A percentile compares a stretch with the other conserved stretches of the same genome.
Conservation (phyloP, 2,797 vertebrate species). For the Sparidentex hasta region DNA sequence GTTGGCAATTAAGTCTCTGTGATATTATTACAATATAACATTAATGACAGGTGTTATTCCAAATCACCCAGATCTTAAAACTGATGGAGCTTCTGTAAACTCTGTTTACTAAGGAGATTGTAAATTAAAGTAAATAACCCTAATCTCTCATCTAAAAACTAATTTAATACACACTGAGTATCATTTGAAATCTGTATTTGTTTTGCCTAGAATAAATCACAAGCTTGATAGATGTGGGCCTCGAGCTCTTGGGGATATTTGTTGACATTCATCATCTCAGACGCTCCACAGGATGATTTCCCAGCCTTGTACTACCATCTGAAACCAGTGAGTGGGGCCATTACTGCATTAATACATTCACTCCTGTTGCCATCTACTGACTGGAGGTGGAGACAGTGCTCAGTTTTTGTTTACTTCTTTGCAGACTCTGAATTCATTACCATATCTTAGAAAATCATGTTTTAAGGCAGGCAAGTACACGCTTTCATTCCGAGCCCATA, state of each 20-base stretch:
- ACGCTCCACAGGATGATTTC: neutral
- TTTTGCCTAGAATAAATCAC: neutral
- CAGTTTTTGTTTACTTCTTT: constrained; percentile 15
- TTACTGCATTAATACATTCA: constrained; percentile 46
- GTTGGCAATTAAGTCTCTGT: neutral
- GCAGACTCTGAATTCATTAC: constrained; percentile 11
- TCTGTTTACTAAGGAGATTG: neutral
- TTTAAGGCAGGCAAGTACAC: neutral
- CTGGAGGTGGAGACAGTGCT: constrained; percentile 71
- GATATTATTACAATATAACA: no score
- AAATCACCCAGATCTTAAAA: neutral
- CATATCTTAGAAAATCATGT: constrained; percentile 30
- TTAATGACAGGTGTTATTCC: neutral
- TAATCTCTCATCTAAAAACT: neutral
- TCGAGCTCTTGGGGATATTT: neutral
- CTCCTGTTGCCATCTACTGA: neutral
- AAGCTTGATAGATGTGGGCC: neutral
- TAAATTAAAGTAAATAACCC: neutral
- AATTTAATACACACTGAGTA: neutral
- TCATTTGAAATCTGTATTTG: constrained; percentile 5
- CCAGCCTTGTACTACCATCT: constrained; percentile 38
- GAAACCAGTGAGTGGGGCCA: constrained; percentile 66
- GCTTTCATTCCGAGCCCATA: neutral
- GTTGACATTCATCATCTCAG: constrained; percentile 11
- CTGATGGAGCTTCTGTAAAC: neutral